A percentile compares a stretch with the other conserved stretches of the same genome.
Conservation (phyloP, 1,140 invertebrate species). For the Drosophila nasuta region DNA sequence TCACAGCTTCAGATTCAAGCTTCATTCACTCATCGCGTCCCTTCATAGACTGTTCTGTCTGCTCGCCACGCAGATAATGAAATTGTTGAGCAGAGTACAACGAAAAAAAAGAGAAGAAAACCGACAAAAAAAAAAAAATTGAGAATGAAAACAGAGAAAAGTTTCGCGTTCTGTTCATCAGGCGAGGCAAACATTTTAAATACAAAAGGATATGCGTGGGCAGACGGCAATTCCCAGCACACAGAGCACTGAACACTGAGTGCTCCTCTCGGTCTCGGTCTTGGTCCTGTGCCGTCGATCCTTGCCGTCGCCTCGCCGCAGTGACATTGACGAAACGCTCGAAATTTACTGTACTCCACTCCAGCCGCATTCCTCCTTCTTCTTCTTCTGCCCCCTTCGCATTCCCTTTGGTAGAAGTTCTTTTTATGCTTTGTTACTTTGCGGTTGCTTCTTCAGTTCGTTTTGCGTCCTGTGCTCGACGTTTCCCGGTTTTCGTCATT, state of each 20-base stretch:
- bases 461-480: slow-evolving; percentile 12
- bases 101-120: slow-evolving; percentile 32
- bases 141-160: slow-evolving; percentile 44
- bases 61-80: slow-evolving; percentile 69
- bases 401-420: background rate
- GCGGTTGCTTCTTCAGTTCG: slow-evolving; percentile 53
- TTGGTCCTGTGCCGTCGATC: slow-evolving; percentile 32
- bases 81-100: slow-evolving; percentile 64
- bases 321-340: slow-evolving; percentile 81
- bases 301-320: slow-evolving; percentile 40
- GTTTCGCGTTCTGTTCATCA: slow-evolving; percentile 70
- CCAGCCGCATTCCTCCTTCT: background rate
- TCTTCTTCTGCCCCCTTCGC: background rate
- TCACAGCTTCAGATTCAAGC: background rate
- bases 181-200: slow-evolving; percentile 79
- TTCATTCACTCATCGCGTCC: slow-evolving; percentile 22
- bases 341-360: slow-evolving; percentile 69
- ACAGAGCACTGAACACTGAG: background rate
- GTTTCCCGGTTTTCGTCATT: slow-evolving; percentile 44
- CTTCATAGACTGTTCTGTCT: slow-evolving; percentile 13
- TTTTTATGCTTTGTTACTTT: slow-evolving; percentile 48
- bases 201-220: slow-evolving; percentile 82
- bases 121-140: slow-evolving; percentile 26
- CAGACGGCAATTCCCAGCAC: slow-evolving; percentile 32
- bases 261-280: background rate